phyloP scores from a whole-genome alignment of 2,113 vertebrate species.

The Psettodes erumei region DNA sequence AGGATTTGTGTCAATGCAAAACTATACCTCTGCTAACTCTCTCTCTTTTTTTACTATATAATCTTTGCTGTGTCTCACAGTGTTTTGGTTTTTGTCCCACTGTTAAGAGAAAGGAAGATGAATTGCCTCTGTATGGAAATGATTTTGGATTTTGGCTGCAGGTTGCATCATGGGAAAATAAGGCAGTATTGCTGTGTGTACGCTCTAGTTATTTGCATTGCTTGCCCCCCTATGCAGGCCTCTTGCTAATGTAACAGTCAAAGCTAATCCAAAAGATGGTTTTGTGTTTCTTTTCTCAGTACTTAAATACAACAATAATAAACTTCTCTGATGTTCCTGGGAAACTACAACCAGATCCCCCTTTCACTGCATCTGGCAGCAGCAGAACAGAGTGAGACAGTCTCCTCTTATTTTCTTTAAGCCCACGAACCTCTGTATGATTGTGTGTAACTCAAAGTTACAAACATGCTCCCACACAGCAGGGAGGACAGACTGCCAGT shows the following conservation, averaged over 20 bases:
- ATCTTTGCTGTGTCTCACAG: background rate
- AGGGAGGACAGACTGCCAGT: constrained; percentile 1
- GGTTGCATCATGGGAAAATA: constrained; percentile 13
- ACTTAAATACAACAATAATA: constrained; percentile 40
- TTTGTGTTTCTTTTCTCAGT: constrained; percentile 48
- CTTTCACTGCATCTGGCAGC: background rate
- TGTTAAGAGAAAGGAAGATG: background rate
- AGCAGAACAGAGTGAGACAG: background rate
- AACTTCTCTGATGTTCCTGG: constrained; percentile 6
- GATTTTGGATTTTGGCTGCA: background rate
- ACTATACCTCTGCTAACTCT: background rate
- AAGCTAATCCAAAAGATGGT: constrained; percentile 61
- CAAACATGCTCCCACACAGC: background rate
- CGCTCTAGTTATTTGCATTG: constrained; percentile 16
- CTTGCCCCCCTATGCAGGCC: constrained; percentile 9
- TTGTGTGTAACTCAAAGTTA: background rate
- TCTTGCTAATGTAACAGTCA: constrained; percentile 31
- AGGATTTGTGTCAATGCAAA: no score
- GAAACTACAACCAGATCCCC: constrained; percentile 28
- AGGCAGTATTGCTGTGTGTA: constrained; percentile 6
- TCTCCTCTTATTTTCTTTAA: background rate
- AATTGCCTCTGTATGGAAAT: background rate
- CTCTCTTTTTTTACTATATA: background rate
- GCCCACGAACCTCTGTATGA: background rate
- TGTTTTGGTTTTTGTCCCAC: background rate